Base-by-base conservation (phyloP, 2,888 invertebrate genomes). In the Nasonia oneida region DNA sequence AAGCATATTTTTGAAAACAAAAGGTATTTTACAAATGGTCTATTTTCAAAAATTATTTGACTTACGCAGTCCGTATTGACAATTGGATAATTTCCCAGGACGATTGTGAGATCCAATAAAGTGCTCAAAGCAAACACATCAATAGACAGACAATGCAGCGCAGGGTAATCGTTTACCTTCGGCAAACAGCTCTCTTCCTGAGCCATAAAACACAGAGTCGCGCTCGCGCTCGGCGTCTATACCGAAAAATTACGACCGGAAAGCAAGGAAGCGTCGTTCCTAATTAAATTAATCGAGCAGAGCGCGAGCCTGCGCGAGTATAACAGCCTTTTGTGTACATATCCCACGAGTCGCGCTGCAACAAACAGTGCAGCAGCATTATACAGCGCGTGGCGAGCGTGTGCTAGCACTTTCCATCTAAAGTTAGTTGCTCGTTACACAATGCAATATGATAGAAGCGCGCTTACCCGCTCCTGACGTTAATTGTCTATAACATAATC, bases 231-330 rank as follows among this genome's bases (percentile, higher is more conserved):
- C 67, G 29, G 29, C 14, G 3, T 67, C 67, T 23, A 67, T 29
- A 64, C 29, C 39, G 75, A 37, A 50, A 53, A 77, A 57, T 71
- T 83, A 83, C 47, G 42, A 79, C 64, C 67, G 80, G 53, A 84
- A 80, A 84, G 75, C 29, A 64, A 71, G 79, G 76, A 85, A 81
- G 81, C 85, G 74, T 73, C 84, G 75, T 87, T 84, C 83, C 87
- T 89, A 90, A 90, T 91, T 90, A 89, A 90, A 90, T 90, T 89
- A 82, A 87, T 89, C 89, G 90, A 90, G 89, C 88, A 89, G 89
- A 88, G 88, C 85, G 61, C 47, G 29, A 76, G 86, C 83, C 88
- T 85, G 87, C 87, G 33, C 88, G 86, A 71, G 64, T 61, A 18
- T 37, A 80, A 80, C 84, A 87, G 84, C 88, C 89, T 89, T 90